A percentile compares a stretch with the other conserved stretches of the same genome.
These are phyloP conservation scores for Hirtodrosophila alboralis DNA, from an alignment of 2,888 invertebrate species.

Conservation along the genomic window DNA sequence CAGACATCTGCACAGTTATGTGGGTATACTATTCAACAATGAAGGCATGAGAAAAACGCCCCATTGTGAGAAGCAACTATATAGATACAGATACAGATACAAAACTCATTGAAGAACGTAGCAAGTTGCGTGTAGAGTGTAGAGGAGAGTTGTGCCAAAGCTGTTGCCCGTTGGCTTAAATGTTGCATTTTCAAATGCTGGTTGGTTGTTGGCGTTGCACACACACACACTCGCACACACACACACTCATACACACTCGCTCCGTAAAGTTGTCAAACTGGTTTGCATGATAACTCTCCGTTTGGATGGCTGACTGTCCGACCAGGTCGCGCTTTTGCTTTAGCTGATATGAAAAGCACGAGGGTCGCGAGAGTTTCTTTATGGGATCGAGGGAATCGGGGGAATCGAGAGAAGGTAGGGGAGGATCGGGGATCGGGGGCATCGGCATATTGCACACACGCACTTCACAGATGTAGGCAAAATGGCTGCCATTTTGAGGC, in stretches of 20 bases:
- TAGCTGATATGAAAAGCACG: slow-evolving; percentile 70
- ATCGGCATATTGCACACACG: slow-evolving; percentile 74
- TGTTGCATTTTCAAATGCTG: slow-evolving; percentile 78
- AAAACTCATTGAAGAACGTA: slow-evolving; percentile 30
- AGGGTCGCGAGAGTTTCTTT: slow-evolving; percentile 41
- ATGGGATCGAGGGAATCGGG: background rate
- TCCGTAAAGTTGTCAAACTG: slow-evolving; percentile 68
- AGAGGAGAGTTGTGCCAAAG: slow-evolving; percentile 63
- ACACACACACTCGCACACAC: slow-evolving; percentile 35
- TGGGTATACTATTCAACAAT: slow-evolving; percentile 60
- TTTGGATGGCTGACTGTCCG: slow-evolving; percentile 59
- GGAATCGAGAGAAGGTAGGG: too few relatives aligned
- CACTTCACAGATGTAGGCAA: slow-evolving; percentile 39
- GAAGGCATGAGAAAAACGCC: slow-evolving; percentile 70
- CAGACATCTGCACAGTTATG: slow-evolving; percentile 59
- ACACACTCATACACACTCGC: slow-evolving; percentile 5
- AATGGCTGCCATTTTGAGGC: slow-evolving; percentile 51
- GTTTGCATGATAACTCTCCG: slow-evolving; percentile 67
- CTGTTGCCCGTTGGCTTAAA: slow-evolving; percentile 70
- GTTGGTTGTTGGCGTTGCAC: slow-evolving; percentile 64
- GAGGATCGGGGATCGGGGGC: background rate
- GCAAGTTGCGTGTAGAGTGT: slow-evolving; percentile 62
- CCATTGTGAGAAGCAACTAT: slow-evolving; percentile 63
- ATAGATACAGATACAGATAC: background rate
- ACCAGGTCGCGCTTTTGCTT: slow-evolving; percentile 70